A percentile compares a stretch with the other conserved stretches of the same genome.
Evolutionary conservation across 2,888 invertebrate species (phyloP).

Genomic region (Anthophora plumipes): DNA sequence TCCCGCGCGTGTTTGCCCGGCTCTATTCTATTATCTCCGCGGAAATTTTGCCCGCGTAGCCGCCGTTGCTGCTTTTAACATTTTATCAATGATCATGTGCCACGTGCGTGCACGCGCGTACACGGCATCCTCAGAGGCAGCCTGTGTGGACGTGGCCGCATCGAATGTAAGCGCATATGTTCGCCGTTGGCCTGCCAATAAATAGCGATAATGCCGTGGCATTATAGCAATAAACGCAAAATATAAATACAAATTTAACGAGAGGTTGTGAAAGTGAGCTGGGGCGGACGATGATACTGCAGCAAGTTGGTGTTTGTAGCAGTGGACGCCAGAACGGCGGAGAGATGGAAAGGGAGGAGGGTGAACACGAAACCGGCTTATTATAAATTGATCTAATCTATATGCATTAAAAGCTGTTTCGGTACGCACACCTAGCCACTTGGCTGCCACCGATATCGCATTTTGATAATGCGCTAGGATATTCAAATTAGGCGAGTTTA

Average conservation of each 20-base stretch:
- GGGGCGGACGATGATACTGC: slow-evolving; percentile 42
- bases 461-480: slow-evolving; percentile 82
- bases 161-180: slow-evolving; percentile 67
- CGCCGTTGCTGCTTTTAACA: slow-evolving; percentile 61
- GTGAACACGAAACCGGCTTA: slow-evolving; percentile 78
- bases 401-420: slow-evolving; percentile 83
- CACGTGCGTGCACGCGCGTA: slow-evolving; percentile 42
- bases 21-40: slow-evolving; percentile 69
- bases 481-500: slow-evolving; percentile 82
- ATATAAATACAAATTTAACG: slow-evolving; percentile 82
- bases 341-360: slow-evolving; percentile 26
- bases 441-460: slow-evolving; percentile 79
- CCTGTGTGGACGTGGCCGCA: slow-evolving; percentile 38
- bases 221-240: slow-evolving; percentile 81
- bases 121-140: background rate
- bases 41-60: slow-evolving; percentile 56
- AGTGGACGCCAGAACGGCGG: background rate
- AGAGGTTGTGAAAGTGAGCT: slow-evolving; percentile 65
- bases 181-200: slow-evolving; percentile 76
- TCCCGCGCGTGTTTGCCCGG: slow-evolving; percentile 32
- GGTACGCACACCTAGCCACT: slow-evolving; percentile 75
- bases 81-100: slow-evolving; percentile 65
- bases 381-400: slow-evolving; percentile 84
- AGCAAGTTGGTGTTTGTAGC: slow-evolving; percentile 10
- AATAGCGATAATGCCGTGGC: slow-evolving; percentile 80